Conservation (phyloP, 2,113 vertebrate species). For the Alces alces region DNA sequence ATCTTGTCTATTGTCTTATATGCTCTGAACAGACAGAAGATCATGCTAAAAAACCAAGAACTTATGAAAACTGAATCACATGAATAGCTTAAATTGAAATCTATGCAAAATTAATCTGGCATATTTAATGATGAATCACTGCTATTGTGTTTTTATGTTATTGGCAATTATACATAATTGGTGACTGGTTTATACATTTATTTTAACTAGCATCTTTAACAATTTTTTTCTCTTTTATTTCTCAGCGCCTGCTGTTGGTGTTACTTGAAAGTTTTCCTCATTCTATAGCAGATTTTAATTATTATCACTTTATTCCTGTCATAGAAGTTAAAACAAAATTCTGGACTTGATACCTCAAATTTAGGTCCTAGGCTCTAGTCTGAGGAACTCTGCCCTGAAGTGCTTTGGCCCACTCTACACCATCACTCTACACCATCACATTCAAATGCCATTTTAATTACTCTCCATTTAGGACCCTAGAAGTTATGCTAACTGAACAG, state of each 20-base stretch:
- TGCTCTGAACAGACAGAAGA: background rate
- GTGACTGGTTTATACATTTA: background rate
- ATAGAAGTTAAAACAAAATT: background rate
- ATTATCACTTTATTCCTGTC: background rate
- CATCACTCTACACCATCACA: no score
- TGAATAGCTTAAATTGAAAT: background rate
- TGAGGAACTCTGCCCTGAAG: background rate
- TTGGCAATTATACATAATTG: background rate
- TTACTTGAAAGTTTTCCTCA: background rate
- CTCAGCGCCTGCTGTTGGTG: background rate
- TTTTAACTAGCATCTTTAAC: background rate
- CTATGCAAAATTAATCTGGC: background rate
- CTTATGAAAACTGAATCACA: background rate
- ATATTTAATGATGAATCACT: background rate
- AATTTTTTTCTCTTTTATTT: background rate
- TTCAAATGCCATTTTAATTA: background rate
- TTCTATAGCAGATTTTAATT: constrained; percentile 23
- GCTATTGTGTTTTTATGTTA: background rate
- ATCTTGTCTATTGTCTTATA: background rate
- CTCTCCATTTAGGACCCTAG: background rate
- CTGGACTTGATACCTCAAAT: background rate
- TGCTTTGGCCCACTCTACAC: no score
- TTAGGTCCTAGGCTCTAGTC: background rate
- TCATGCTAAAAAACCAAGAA: background rate
- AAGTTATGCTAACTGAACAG: background rate